Conservation (phyloP, 2,888 invertebrate genomes). For the Terebella lapidaria region DNA sequence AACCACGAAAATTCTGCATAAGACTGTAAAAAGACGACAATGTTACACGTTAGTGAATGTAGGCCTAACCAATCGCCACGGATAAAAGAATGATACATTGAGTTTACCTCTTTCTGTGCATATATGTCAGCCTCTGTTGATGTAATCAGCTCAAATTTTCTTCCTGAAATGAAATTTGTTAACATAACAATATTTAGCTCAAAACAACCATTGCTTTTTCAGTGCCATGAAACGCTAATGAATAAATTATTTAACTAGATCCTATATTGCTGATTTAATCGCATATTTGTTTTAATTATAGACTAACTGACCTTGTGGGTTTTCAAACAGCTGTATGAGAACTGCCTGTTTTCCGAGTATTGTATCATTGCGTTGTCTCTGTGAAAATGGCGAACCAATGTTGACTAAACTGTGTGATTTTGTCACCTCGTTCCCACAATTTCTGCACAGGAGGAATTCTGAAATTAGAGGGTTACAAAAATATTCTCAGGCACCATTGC, state of each 20-base stretch:
- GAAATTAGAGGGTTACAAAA: conserved; percentile 4
- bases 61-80: too few species aligned
- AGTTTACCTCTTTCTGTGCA: background rate
- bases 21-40: background rate
- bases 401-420: conserved; percentile 29
- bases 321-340: conserved; percentile 43
- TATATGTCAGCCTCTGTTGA: background rate
- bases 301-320: conserved; percentile 43
- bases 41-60: too few species aligned
- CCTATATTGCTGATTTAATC: too few species aligned
- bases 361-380: conserved; percentile 40
- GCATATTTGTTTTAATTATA: too few species aligned
- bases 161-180: background rate
- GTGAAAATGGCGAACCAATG: conserved; percentile 32
- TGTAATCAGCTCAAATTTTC: background rate
- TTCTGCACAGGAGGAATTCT: conserved; percentile 40
- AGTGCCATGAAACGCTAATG: too few species aligned
- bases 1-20: conserved; percentile 4
- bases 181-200: too few species aligned
- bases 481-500: too few species aligned
- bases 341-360: conserved; percentile 30
- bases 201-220: too few species aligned
- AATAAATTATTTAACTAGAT: too few species aligned
- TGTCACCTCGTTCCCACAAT: conserved; percentile 39
- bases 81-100: background rate